These are phyloP conservation scores for Labeo calbasu DNA, from an alignment of 2,797 vertebrate genomes.

Conservation along the genomic window DNA sequence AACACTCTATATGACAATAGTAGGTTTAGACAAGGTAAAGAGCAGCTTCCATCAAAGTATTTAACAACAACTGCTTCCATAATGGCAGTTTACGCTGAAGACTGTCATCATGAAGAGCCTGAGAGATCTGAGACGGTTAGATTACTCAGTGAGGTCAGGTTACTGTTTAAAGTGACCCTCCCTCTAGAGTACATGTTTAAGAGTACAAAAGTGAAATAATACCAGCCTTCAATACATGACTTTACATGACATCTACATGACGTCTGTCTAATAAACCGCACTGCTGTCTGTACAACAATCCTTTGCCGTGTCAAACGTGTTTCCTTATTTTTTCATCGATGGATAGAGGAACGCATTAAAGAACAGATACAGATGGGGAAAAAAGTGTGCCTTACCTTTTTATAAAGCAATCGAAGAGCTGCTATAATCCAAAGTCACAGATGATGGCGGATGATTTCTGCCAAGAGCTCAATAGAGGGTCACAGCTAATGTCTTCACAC, in stretches of 20 bases:
- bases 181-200: not conserved
- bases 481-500: not conserved
- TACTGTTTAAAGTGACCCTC: conserved; percentile 18
- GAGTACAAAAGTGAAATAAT: not conserved
- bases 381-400: conserved; percentile 2
- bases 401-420: not conserved
- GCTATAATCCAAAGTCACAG: not conserved
- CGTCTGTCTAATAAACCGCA: not conserved
- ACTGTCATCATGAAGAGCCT: not conserved
- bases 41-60: not conserved
- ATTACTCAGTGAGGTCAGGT: conserved; percentile 13
- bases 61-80: not conserved
- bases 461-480: not conserved
- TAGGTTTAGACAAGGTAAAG: not conserved
- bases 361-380: not conserved
- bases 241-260: not conserved
- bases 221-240: not conserved
- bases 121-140: not conserved
- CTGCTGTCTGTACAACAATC: not conserved
- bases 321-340: not conserved
- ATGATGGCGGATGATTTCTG: not conserved
- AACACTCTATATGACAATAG: not conserved
- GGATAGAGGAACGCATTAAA: not conserved
- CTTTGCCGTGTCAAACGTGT: not conserved
- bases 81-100: not conserved